Base-by-base conservation (phyloP, 1,140 invertebrate genomes). In the Ooceraea biroi region DNA sequence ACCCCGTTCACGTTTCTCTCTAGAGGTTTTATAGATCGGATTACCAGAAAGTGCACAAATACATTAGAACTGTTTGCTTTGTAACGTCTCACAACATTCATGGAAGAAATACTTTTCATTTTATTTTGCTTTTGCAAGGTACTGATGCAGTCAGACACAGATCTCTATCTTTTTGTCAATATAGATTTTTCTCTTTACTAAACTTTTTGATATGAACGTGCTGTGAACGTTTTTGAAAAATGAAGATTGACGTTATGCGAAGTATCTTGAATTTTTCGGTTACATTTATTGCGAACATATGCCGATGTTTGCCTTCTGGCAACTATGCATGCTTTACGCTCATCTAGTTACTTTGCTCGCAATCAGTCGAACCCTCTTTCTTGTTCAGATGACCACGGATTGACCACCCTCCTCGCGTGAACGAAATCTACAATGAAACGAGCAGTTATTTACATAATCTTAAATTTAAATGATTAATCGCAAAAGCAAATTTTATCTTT, bases 281-380 rank as follows among this genome's bases (percentile, higher is more conserved):
- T 89, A 83, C 86, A 86, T 92, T 91, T 92, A 91, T 87, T 88
- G 80, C 86, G 85, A 90, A 90, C 93, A 94, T 94, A 94, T 93
- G 93, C 91, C 92, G 91, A 91, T 94, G 93, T 94, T 94, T 94
- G 91, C 90, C 87, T 90, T 92, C 89, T 88, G 85, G 87, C n/a
- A n/a, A n/a, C n/a, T 88, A 87, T 91, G 91, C 91, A 85, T 88
- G 92, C 88, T 92, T 93, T 89, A 93, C 91, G 91, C 91, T 92
- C 90, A 89, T 91, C 88, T 90, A 90, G 78, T 89, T 90, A 85
- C 88, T 90, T 85, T 84, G 82, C 85, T 82, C 66, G 7, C 36
- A 36, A 36, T 36, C 36, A 61, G 72, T 76, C 63, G 69, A 83
- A 85, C 84, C 89, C 87, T 89, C 88, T 69, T 84, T 89, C 88